Evolutionary conservation across 1,140 invertebrate species (phyloP), one percentile per base, ranked within the genome.

Genomic region (Drosophila kikkawai): DNA sequence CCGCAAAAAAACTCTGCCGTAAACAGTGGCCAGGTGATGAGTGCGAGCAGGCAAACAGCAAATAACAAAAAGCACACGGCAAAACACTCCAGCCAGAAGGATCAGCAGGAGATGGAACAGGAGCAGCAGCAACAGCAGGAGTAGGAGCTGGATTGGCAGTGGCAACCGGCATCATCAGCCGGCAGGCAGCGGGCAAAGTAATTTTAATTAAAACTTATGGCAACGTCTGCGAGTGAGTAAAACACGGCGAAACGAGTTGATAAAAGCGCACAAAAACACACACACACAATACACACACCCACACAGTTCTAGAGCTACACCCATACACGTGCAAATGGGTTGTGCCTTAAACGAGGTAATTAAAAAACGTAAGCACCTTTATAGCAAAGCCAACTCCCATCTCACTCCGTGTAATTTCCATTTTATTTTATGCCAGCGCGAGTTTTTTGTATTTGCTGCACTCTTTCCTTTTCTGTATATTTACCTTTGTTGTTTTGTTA

Each of bases 161-260:
- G 71, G 64, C 15, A 63, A 57, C 75, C 51, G 53, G 53, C 53
- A 63, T 60, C 65, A 74, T 79, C 77, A 84, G 68, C 84, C 79
- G 59, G 77, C 79, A 86, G 75, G 75, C 80, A 73, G 65, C 63
- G 48, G 61, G 84, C 84, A 90, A 87, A 87, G 84, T 87, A 87
- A 87, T 87, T 88, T 88, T 88, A 88, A 88, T 88, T 88, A 88
- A 88, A 88, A 88, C 84, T 88, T 88, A 88, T 88, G 80, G 85
- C 85, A 88, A 88, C 85, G 84, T 88, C 84, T 90, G 84, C 84
- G 85, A 88, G 84, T 88, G 84, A 88, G 84, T 88, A 88, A 88
- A 88, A 88, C 84, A 88, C 84, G 84, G 80, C 81, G 81, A 88
- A 88, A 88, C 84, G 84, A 88, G 84, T 88, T 88, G 84, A 88